phyloP scores from a whole-genome alignment of 2,888 invertebrate species.

The Antitype chi region DNA sequence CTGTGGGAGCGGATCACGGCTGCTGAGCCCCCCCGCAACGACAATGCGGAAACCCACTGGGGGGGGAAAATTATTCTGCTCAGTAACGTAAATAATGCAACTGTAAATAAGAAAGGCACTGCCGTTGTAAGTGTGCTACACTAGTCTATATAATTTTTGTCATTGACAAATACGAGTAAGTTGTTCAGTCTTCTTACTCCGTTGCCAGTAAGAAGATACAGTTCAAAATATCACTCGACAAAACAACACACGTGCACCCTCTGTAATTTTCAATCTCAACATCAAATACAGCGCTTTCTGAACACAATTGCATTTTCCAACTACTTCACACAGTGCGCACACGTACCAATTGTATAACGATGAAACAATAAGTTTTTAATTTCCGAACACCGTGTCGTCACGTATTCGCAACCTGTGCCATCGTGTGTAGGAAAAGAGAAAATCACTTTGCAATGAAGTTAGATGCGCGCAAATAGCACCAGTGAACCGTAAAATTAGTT shows the following conservation, averaged over 20 bases:
- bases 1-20: too few species aligned
- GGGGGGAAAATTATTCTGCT: too few species aligned
- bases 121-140: not conserved
- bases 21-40: too few species aligned
- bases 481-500: slow-evolving; percentile 89
- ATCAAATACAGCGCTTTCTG: slow-evolving; percentile 27
- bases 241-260: not conserved
- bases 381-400: slow-evolving; percentile 69
- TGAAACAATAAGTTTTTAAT: slow-evolving; percentile 67
- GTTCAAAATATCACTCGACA: slow-evolving; percentile 11
- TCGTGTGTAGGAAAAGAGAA: slow-evolving; percentile 77
- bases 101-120: not conserved
- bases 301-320: slow-evolving; percentile 55
- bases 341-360: slow-evolving; percentile 63
- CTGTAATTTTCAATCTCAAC: slow-evolving; percentile 47
- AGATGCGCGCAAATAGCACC: slow-evolving; percentile 85
- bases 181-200: not conserved
- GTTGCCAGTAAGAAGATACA: slow-evolving; percentile 1
- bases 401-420: slow-evolving; percentile 75
- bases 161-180: not conserved
- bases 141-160: not conserved
- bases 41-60: too few species aligned
- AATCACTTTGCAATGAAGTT: slow-evolving; percentile 90
- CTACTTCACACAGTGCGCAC: slow-evolving; percentile 46
- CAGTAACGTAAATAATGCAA: not conserved